Percentiles rank a stretch among this genome's conserved stretches.
These are phyloP conservation scores for Heliconius hortense DNA, from an alignment of 2,888 invertebrate genomes.

Conservation along the genomic window DNA sequence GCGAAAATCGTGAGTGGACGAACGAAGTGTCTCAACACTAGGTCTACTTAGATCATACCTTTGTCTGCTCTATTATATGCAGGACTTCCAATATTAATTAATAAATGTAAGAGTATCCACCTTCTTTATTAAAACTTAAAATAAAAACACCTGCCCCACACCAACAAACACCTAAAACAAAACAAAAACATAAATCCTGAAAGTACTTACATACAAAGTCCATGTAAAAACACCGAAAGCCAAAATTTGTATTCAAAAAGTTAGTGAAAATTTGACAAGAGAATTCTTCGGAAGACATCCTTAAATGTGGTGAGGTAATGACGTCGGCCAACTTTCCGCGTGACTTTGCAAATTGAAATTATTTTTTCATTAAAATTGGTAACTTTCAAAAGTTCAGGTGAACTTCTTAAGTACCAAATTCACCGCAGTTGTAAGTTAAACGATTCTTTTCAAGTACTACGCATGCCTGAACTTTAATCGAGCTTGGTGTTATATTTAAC, in stretches of 20 bases:
- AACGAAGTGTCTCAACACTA: background rate
- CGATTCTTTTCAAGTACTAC: constrained; percentile 56
- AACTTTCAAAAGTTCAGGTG: constrained; percentile 65
- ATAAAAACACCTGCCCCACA: background rate
- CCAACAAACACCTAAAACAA: background rate
- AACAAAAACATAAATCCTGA: background rate
- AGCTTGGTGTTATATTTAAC: constrained; percentile 9
- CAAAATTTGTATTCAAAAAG: constrained; percentile 32
- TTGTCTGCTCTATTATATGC: too few relatives aligned
- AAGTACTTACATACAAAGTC: constrained; percentile 19
- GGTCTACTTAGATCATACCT: background rate
- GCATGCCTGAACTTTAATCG: constrained; percentile 22
- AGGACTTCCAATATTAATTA: background rate
- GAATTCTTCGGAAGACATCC: constrained; percentile 56
- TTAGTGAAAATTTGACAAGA: constrained; percentile 38
- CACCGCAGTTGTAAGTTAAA: constrained; percentile 58
- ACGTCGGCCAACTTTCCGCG: constrained; percentile 57
- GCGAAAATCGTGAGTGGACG: background rate
- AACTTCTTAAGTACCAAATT: constrained; percentile 69
- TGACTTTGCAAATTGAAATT: constrained; percentile 76
- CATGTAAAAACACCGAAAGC: constrained; percentile 16
- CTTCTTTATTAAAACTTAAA: background rate
- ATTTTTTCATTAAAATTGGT: constrained; percentile 79
- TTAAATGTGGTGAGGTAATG: constrained; percentile 73
- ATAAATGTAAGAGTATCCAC: background rate